Evolutionary conservation across 2,888 invertebrate species (phyloP), one percentile per base, ranked within the genome.

Genomic region (Drosophila conformis): DNA sequence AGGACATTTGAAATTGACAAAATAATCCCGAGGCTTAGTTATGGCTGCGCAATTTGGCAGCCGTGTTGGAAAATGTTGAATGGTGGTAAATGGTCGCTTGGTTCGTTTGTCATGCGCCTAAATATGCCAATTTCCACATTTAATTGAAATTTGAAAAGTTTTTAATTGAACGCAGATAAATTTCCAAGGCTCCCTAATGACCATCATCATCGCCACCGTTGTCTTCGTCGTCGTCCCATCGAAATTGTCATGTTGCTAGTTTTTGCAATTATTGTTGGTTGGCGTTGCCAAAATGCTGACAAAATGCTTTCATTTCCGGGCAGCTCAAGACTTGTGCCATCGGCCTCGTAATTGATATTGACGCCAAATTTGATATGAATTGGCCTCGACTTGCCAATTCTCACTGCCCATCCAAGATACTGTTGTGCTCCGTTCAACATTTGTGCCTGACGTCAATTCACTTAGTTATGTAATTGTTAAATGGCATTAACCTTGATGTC

Each of bases 61-160:
- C 46, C 56, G 52, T 42, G 51, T 72, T 64, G 25, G 52, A 42
- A 70, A 76, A 65, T 61, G 52, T 31, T 69, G 48, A 74, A 77
- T n/a, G 46, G 46, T 46, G 40, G 57, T 63, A 52, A 75, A 74
- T 49, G 60, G 59, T 33, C 33, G 65, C 56, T 70, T 63, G 65
- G 56, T 56, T 68, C 80, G 82, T 80, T 68, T 72, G 57, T 89
- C 90, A 87, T 79, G 83, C 79, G 79, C 74, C 88, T 89, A 85
- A 87, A 87, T 87, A 87, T 87, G 88, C 90, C 87, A 87, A 89
- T 89, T 90, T 90, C 70, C 62, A 71, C 80, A 85, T 90, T 90
- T 90, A 90, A 90, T 90, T 90, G 89, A 90, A 88, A 90, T 90
- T 90, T 90, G 87, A 90, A 90, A 90, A 90, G 89, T 90, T 90